Conservation (phyloP, 1,140 invertebrate genomes). For the Phenacoccus solenopsis region DNA sequence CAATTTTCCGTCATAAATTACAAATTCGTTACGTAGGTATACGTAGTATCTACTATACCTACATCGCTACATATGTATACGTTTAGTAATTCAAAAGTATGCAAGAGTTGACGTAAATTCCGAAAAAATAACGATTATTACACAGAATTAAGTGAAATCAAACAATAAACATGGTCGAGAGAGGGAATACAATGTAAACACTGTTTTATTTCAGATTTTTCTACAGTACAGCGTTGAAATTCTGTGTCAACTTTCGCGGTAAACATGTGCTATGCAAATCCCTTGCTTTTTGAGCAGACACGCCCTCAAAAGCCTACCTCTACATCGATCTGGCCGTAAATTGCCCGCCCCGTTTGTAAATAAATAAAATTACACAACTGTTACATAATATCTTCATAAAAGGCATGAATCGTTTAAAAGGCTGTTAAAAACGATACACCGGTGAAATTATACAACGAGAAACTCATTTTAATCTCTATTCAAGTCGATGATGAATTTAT, state of each 20-base stretch:
- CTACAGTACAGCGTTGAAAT: neutral
- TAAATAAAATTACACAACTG: constrained; percentile 3
- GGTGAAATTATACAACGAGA: neutral
- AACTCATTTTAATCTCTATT: too few species aligned
- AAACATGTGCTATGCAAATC: constrained; percentile 1
- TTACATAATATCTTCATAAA: neutral
- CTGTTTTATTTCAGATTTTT: neutral
- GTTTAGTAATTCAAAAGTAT: too few species aligned
- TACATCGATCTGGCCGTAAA: neutral
- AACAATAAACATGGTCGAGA: neutral
- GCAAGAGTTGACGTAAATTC: too few species aligned
- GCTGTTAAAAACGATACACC: neutral
- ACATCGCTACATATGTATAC: too few species aligned
- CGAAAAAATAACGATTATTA: neutral
- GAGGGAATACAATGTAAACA: neutral
- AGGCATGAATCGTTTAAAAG: neutral
- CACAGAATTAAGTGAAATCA: neutral
- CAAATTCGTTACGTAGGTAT: too few species aligned
- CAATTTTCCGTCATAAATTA: too few species aligned
- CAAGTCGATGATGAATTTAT: too few species aligned
- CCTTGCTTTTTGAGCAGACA: neutral
- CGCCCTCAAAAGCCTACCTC: neutral
- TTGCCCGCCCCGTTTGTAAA: neutral
- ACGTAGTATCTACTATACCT: too few species aligned
- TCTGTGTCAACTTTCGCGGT: neutral